These are phyloP conservation scores for Herpetotheres cachinnans DNA, from an alignment of 2,113 vertebrate species.

Conservation along the genomic window DNA sequence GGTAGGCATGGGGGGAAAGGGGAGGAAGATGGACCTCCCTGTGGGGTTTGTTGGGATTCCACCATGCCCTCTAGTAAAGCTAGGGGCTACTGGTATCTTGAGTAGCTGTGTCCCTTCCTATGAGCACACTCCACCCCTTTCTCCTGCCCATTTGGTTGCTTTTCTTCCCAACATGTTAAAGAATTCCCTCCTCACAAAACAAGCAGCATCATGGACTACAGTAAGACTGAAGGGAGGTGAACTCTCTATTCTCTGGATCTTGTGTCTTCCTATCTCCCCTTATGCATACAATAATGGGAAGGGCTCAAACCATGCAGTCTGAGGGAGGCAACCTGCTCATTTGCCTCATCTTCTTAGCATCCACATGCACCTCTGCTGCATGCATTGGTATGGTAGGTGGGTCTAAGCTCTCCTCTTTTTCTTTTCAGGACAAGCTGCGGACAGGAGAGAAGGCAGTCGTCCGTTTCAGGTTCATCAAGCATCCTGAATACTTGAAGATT, in stretches of 20 bases:
- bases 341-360: background rate
- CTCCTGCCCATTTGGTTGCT: background rate
- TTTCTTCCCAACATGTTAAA: background rate
- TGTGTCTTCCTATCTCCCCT: background rate
- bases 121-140: background rate
- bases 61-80: background rate
- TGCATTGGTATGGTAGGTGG: background rate
- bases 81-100: background rate
- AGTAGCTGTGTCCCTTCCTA: background rate
- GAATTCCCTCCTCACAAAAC: background rate
- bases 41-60: background rate
- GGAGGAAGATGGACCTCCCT: background rate
- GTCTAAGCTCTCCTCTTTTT: background rate
- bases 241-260: background rate
- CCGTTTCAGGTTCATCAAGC: conserved; percentile 95
- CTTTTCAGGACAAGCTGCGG: conserved; percentile 88
- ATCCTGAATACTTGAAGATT: conserved; percentile 96
- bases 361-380: background rate
- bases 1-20: conserved; percentile 73
- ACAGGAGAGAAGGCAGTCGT: conserved; percentile 97
- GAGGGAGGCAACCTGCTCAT: background rate
- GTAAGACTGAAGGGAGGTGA: background rate
- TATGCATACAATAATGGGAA: background rate
- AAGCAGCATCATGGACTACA: background rate
- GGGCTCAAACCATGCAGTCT: background rate